Conservation (phyloP, 2,888 invertebrate species). For the Aricia artaxerxes region DNA sequence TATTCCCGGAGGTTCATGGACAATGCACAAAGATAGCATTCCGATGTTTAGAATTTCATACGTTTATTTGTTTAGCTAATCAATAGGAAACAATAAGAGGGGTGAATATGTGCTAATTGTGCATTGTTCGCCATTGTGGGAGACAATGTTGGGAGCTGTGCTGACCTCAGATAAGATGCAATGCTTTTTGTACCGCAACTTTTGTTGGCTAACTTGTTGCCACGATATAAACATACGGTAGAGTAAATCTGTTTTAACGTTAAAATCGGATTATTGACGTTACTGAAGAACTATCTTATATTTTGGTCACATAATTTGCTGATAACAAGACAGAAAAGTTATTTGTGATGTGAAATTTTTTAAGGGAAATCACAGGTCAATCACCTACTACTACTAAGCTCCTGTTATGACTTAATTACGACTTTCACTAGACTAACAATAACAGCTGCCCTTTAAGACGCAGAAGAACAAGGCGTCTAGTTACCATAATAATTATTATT, state of each 20-base stretch:
- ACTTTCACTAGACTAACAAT: too few relatives aligned
- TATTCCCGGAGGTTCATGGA: neutral
- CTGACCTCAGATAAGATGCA: constrained; percentile 67
- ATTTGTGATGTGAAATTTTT: too few relatives aligned
- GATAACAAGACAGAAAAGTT: too few relatives aligned
- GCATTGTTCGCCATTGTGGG: constrained; percentile 69
- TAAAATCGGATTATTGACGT: too few relatives aligned
- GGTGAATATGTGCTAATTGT: constrained; percentile 76
- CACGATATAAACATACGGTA: neutral
- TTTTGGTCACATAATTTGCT: too few relatives aligned
- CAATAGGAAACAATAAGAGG: constrained; percentile 52
- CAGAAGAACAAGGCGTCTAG: too few relatives aligned
- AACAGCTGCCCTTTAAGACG: too few relatives aligned
- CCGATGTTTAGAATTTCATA: constrained; percentile 31
- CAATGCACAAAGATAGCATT: constrained; percentile 19
- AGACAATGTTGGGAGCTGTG: constrained; percentile 74
- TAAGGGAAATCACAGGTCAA: too few relatives aligned
- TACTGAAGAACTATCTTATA: neutral
- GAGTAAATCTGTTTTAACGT: too few relatives aligned
- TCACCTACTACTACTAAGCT: too few relatives aligned
- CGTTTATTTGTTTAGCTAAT: constrained; percentile 55
- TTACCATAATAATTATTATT: too few relatives aligned
- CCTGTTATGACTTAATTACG: too few relatives aligned
- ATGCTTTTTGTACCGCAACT: constrained; percentile 51
- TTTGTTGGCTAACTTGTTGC: constrained; percentile 26